phyloP scores from a whole-genome alignment of 1,140 invertebrate genomes.

The Helicoverpa zea region DNA sequence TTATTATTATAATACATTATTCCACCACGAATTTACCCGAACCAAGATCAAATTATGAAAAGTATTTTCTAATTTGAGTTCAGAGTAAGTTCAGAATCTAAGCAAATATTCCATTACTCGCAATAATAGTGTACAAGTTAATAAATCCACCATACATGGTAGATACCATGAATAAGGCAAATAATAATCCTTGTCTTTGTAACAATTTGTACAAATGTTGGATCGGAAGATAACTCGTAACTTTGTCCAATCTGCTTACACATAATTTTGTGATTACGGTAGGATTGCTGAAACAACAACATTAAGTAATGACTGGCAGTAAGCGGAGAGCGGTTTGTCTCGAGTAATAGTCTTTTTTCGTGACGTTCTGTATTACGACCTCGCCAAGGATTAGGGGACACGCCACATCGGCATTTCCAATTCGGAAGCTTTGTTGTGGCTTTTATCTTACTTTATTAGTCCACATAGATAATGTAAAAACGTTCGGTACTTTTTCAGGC shows the following conservation, averaged over 20 bases:
- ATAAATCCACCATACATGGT: neutral
- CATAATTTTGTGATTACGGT: conserved; percentile 19
- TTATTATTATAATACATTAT: too few species aligned
- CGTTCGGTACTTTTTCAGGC: neutral
- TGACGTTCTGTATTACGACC: conserved; percentile 68
- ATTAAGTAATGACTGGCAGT: conserved; percentile 62
- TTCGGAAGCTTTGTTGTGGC: conserved; percentile 50
- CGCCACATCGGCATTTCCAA: conserved; percentile 57
- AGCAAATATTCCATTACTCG: neutral
- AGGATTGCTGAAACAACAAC: conserved; percentile 56
- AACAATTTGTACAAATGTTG: neutral
- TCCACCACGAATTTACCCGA: too few species aligned
- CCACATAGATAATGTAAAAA: neutral
- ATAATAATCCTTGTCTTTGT: neutral
- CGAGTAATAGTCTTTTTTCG: conserved; percentile 68
- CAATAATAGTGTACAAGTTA: neutral
- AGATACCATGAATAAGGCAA: neutral
- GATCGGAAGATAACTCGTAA: neutral
- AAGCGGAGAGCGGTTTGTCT: conserved; percentile 18
- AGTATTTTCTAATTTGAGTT: too few species aligned
- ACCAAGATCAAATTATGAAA: too few species aligned
- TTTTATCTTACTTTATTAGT: conserved; percentile 31
- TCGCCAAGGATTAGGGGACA: conserved; percentile 60
- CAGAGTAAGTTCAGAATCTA: neutral
- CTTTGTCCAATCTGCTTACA: neutral